These are phyloP conservation scores for Chlorodrepanis virens DNA, from an alignment of 2,113 vertebrate species.

Conservation along the genomic window DNA sequence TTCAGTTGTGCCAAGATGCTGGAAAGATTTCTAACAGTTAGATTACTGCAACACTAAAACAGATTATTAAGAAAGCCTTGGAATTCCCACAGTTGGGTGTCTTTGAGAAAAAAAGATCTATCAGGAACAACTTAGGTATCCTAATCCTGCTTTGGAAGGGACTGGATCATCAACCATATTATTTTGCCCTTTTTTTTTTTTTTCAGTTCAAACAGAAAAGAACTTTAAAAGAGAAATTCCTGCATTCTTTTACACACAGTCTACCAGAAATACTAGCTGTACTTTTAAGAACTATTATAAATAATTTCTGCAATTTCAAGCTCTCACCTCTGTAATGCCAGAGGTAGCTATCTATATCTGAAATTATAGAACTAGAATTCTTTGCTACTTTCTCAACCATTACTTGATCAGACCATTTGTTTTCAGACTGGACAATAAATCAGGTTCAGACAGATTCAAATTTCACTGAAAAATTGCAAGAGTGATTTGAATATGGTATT, in stretches of 20 bases:
- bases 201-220: background rate
- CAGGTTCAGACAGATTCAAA: constrained; percentile 15
- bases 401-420: constrained; percentile 14
- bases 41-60: background rate
- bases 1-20: background rate
- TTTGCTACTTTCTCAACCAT: background rate
- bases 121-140: background rate
- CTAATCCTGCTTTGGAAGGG: background rate
- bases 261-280: background rate
- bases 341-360: background rate
- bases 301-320: background rate
- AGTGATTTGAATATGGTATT: background rate
- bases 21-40: background rate
- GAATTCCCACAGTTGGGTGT: background rate
- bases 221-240: background rate
- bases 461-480: constrained; percentile 10
- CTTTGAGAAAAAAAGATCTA: background rate
- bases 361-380: constrained; percentile 10
- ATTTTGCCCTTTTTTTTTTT: background rate
- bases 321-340: background rate
- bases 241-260: background rate
- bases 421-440: constrained; percentile 42
- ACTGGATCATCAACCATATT: background rate
- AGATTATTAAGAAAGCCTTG: background rate
- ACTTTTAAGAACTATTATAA: background rate